Conservation (phyloP, 2,113 vertebrate species). For the Leptodactylus fuscus region DNA sequence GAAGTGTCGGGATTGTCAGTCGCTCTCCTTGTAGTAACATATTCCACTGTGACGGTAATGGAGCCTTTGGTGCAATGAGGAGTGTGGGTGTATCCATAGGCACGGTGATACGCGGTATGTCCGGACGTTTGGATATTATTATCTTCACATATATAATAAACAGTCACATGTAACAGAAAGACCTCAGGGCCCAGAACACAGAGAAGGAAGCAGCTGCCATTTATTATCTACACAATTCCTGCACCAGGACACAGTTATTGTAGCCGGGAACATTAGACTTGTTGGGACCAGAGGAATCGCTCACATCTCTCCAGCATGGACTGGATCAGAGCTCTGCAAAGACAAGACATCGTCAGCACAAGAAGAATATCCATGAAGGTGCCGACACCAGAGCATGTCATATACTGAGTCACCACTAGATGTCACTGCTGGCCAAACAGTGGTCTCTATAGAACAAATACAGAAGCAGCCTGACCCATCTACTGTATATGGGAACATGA, state of each 20-base stretch:
- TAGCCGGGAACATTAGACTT: constrained; percentile 73
- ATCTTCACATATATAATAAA: neutral
- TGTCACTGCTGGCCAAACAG: too few relatives aligned
- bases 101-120: neutral
- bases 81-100: neutral
- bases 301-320: constrained; percentile 96
- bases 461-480: too few relatives aligned
- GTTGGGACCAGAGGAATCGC: constrained; percentile 96
- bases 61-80: neutral
- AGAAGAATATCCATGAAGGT: too few relatives aligned
- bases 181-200: too few relatives aligned
- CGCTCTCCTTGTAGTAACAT: too few relatives aligned
- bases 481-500: too few relatives aligned
- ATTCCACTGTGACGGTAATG: too few relatives aligned
- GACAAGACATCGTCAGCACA: constrained; percentile 30
- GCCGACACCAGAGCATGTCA: too few relatives aligned
- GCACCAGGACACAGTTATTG: neutral
- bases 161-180: neutral
- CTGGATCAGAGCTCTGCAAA: constrained; percentile 90
- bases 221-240: neutral
- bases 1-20: too few relatives aligned
- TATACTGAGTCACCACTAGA: too few relatives aligned
- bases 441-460: too few relatives aligned
- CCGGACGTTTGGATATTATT: neutral
- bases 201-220: neutral